Evolutionary conservation across 2,888 invertebrate species (phyloP), one percentile per base, ranked within the genome.

Genomic region (Nomada fabriciana): DNA sequence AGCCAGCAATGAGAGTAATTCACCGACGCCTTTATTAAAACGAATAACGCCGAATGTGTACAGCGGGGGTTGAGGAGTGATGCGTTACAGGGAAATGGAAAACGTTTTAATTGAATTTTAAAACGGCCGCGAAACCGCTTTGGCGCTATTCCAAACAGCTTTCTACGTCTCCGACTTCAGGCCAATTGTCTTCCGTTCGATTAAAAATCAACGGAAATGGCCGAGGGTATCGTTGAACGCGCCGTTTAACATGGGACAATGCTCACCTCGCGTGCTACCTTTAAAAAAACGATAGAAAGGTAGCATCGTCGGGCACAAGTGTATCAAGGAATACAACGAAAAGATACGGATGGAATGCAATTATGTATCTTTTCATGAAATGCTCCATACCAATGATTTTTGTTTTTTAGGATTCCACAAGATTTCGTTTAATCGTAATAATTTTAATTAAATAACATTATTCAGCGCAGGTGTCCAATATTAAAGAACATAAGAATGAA

Each of bases 91-190:
- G 64, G 47, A 3, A 18, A 11, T 2, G 67, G 60, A 59, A 64
- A 75, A 64, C 71, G 67, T 74, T 83, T 83, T 83, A 83, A 83
- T 83, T 79, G 83, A 83, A 79, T 83, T 83, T 83, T 78, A 83
- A 79, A 83, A 64, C 75, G 68, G 61, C 7, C 57, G 23, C 65
- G 50, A 42, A 65, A 67, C 69, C 67, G 55, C 59, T 71, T 83
- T 83, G 83, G 83, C 83, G 55, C n/a, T 25, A 20, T 2, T 75
- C 83, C 83, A 83, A 83, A 83, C 74, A 75, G 71, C 70, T 63
- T 78, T 75, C 79, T 73, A 59, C 70, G 63, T 70, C 77, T 77
- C 60, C 50, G 71, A 83, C 73, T 70, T 82, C 70, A 25, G 70
- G 67, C 50, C 83, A 70, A 73, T 82, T 83, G 82, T 82, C 83